phyloP scores from a whole-genome alignment of 2,113 vertebrate species.

The Mirounga angustirostris region DNA sequence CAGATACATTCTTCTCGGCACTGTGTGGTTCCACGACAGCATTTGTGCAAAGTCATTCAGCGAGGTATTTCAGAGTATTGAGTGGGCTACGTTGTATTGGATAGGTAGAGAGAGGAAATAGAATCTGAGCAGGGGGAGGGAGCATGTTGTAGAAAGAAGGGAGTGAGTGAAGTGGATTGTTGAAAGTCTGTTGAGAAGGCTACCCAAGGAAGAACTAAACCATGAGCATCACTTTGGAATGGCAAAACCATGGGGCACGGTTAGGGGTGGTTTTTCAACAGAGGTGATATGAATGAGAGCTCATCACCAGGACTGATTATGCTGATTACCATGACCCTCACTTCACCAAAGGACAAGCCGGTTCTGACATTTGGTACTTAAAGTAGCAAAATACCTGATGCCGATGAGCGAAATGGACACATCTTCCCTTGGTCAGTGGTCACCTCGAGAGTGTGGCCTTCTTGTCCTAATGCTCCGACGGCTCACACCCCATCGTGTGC shows the following conservation, averaged over 20 bases:
- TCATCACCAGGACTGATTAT: not conserved
- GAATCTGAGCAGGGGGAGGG: not conserved
- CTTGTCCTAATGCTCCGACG: too few relatives aligned
- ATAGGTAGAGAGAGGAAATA: not conserved
- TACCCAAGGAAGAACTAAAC: not conserved
- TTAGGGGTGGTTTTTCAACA: not conserved
- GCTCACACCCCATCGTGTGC: accelerated
- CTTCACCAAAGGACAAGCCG: not conserved
- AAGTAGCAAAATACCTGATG: not conserved
- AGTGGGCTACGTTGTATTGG: accelerated
- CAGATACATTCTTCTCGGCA: accelerated
- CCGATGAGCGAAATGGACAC: not conserved
- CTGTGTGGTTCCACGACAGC: accelerated
- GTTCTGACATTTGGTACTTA: not conserved
- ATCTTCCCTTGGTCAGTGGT: not conserved
- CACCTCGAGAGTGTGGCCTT: too few relatives aligned
- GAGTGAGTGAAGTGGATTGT: accelerated
- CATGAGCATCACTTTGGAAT: too few relatives aligned
- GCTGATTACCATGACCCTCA: accelerated
- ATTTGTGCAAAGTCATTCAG: not conserved
- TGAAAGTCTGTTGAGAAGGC: not conserved
- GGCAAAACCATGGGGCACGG: accelerated
- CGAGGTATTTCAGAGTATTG: not conserved
- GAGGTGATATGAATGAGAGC: not conserved
- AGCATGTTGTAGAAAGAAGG: too few relatives aligned